Base-by-base conservation (phyloP, 2,888 invertebrate genomes). In the Reticulitermes lucifugus region DNA sequence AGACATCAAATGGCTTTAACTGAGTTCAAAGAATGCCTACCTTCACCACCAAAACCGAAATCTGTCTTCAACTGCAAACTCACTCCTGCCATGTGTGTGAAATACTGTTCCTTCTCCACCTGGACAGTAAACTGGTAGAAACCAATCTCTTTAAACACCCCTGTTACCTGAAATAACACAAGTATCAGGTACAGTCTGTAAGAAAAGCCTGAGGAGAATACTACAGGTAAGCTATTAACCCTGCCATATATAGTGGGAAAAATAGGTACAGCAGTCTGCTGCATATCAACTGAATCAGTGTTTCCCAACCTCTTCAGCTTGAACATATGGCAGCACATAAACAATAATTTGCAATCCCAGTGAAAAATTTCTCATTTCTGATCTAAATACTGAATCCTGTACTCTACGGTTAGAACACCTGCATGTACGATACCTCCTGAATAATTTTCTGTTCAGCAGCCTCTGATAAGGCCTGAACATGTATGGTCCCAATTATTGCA, bases 21-120 rank as follows among this genome's bases (percentile, higher is more conserved):
- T 75, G 82, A 43, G 14, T 75, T 81, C 35, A 81, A 73, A 59
- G 70, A 29, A 9, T 85, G 77, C 41, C 60, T 85, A 46, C 75
- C 55, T 25, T 75, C 60, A 41, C 35, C n/a, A 55, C 22, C 71
- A 71, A 84, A 79, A 43, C 80, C 84, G 51, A 70, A 70, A 21
- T 70, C 46, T n/a, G 82, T 18, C 71, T 82, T 81, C 55, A 85
- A 41, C 14, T 81, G 71, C 21, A 81, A 86, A 25, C 86, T 83
- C 65, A 87, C 60, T 35, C 86, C 86, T 60, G 84, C 46, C 83
- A 87, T 82, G 83, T 87, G 87, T 59, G 85, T 82, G 43, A 85
- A 85, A 73, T 86, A 87, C 43, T 86, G 87, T 70, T 87, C 86
- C 35, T 87, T 87, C 77, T 87, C 87, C 71, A 87, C 87, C 75